Conservation (phyloP, 2,888 invertebrate genomes). For the Deroplatys truncata region DNA sequence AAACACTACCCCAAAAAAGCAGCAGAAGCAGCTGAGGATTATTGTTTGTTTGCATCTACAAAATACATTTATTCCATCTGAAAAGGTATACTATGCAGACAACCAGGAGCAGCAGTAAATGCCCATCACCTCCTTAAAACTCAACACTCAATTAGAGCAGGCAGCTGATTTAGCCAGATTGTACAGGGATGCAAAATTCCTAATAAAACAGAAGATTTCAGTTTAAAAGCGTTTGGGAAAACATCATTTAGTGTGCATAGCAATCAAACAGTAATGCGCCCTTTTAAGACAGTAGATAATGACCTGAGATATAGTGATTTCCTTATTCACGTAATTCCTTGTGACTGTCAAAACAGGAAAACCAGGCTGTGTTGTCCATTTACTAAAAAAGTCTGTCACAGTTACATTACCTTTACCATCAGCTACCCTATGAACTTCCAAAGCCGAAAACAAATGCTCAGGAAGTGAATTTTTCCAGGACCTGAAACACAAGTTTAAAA, state of each 20-base stretch:
- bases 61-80: too few relatives aligned
- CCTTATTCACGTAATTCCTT: slow-evolving; percentile 47
- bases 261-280: not conserved
- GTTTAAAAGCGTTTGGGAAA: too few relatives aligned
- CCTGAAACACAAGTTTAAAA: not conserved
- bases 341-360: slow-evolving; percentile 61
- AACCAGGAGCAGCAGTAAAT: too few relatives aligned
- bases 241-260: not conserved
- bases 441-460: not conserved
- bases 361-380: slow-evolving; percentile 69
- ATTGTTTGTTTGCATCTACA: too few relatives aligned
- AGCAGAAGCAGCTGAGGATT: too few relatives aligned
- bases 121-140: too few relatives aligned
- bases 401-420: slow-evolving; percentile 41
- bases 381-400: slow-evolving; percentile 59
- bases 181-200: too few relatives aligned
- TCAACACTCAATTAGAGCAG: too few relatives aligned
- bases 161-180: too few relatives aligned
- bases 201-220: too few relatives aligned
- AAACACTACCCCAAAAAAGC: too few relatives aligned
- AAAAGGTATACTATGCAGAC: too few relatives aligned
- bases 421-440: not conserved
- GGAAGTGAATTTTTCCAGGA: not conserved
- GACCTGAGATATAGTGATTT: slow-evolving; percentile 17
- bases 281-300: not conserved